A percentile compares a stretch with the other conserved stretches of the same genome.
Evolutionary conservation across 2,797 vertebrate genomes (phyloP).

Genomic region (Graptemys geographica): DNA sequence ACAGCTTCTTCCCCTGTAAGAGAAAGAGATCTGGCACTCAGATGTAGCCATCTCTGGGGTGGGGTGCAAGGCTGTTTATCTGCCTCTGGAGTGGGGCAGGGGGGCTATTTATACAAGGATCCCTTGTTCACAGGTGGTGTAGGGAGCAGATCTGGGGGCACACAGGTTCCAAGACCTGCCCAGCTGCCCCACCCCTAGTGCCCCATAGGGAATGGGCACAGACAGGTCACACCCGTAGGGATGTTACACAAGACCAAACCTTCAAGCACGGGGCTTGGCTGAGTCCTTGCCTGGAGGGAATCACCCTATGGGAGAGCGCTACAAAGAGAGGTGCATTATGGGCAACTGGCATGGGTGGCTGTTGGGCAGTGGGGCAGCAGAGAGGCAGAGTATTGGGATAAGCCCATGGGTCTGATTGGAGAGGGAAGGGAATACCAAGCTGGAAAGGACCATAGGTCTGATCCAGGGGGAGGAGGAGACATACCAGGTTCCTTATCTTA

Average conservation of each 20-base stretch:
- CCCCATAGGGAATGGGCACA: neutral
- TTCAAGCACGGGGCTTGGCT: neutral
- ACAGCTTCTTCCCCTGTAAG: constrained; percentile 90
- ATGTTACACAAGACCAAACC: neutral
- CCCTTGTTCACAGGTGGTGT: neutral
- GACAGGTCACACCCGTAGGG: neutral
- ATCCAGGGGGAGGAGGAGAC: fast-evolving
- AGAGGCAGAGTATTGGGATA: neutral
- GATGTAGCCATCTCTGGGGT: neutral
- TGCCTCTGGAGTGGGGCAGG: neutral
- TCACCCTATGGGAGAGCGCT: too few species aligned
- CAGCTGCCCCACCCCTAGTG: neutral
- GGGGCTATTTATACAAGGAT: neutral
- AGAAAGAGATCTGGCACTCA: neutral
- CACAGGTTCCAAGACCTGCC: neutral
- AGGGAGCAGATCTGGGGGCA: neutral
- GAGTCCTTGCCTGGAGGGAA: too few species aligned
- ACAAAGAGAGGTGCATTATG: neutral
- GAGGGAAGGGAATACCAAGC: neutral
- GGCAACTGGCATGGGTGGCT: neutral
- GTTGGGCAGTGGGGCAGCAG: neutral
- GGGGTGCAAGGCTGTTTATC: neutral
- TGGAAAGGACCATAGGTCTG: neutral
- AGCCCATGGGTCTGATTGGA: neutral
- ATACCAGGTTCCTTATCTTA: neutral